These are phyloP conservation scores for Drosophila mayaguana DNA, from an alignment of 2,888 invertebrate genomes.

Conservation along the genomic window DNA sequence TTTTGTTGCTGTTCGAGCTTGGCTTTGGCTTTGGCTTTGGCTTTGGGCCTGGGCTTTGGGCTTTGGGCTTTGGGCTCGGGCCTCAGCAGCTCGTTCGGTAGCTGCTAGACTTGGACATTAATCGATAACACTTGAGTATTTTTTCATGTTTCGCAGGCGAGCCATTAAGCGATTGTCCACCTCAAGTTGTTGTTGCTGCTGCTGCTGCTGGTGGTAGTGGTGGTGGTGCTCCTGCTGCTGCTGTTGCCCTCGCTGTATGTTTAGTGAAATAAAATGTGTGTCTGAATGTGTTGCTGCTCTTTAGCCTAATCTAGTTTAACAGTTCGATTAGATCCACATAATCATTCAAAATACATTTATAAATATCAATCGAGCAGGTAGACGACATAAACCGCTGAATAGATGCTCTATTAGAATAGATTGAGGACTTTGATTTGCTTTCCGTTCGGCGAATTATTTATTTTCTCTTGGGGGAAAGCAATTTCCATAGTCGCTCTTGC, in stretches of 20 bases:
- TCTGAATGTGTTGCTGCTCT: slow-evolving; percentile 45
- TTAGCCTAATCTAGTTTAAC: slow-evolving; percentile 29
- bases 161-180: slow-evolving; percentile 85
- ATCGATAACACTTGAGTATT: slow-evolving; percentile 86
- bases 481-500: background rate
- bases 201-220: slow-evolving; percentile 28
- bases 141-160: slow-evolving; percentile 86
- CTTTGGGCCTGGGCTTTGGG: slow-evolving; percentile 16
- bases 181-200: slow-evolving; percentile 50
- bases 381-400: background rate
- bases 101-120: slow-evolving; percentile 85
- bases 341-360: slow-evolving; percentile 5
- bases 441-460: background rate
- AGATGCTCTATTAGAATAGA: background rate
- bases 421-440: background rate
- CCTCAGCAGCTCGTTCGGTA: slow-evolving; percentile 83
- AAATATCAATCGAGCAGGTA: slow-evolving; percentile 1
- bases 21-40: slow-evolving; percentile 18
- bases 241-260: slow-evolving; percentile 44
- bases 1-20: slow-evolving; percentile 42
- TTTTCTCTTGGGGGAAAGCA: background rate
- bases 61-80: slow-evolving; percentile 20
- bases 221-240: slow-evolving; percentile 27
- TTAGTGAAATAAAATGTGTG: slow-evolving; percentile 60
- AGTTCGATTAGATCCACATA: slow-evolving; percentile 16